Percentiles rank a stretch among this genome's conserved stretches.
Conservation (phyloP, 2,113 vertebrate species). For the Cathartes aura region DNA sequence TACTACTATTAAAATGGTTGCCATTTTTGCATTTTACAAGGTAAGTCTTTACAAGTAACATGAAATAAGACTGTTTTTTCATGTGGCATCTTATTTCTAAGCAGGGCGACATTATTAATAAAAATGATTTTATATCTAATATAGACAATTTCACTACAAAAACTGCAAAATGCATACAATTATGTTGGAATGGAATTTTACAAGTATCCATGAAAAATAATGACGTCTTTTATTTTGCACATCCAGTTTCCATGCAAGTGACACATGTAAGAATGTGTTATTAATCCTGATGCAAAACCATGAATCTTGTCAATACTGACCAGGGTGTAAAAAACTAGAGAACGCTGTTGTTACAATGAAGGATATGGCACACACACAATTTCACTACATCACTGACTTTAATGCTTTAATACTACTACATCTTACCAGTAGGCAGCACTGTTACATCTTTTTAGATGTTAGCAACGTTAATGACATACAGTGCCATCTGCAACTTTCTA, state of each 20-base stretch:
- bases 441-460: constrained; percentile 74
- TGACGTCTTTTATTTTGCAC: background rate
- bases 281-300: background rate
- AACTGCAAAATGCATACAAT: background rate
- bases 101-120: background rate
- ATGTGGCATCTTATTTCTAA: background rate
- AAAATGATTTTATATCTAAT: background rate
- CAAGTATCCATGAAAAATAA: background rate
- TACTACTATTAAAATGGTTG: background rate
- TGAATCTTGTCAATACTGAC: background rate
- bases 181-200: background rate
- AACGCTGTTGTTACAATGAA: background rate
- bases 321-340: background rate
- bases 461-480: constrained; percentile 65
- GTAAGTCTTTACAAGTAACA: background rate
- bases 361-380: background rate
- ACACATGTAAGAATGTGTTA: background rate
- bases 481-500: constrained; percentile 78
- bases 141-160: background rate
- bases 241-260: background rate
- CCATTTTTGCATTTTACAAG: background rate
- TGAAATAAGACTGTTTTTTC: background rate
- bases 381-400: constrained; percentile 3
- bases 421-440: constrained; percentile 80
- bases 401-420: constrained; percentile 67